Percentiles rank a stretch among this genome's conserved stretches.
Conservation (phyloP, 2,888 invertebrate genomes). For the Chloromyia formosa region DNA sequence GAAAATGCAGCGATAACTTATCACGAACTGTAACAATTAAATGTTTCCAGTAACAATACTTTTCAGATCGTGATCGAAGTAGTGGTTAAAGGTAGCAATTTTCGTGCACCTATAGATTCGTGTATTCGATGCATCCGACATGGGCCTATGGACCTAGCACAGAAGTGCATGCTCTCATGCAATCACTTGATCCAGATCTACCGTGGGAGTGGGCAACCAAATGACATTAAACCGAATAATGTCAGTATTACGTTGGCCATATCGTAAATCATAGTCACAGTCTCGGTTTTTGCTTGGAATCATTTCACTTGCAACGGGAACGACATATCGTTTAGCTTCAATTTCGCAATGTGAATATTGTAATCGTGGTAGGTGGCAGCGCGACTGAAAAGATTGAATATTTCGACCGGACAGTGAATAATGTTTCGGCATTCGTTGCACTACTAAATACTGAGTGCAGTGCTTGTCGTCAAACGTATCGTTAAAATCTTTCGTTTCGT, state of each 20-base stretch:
- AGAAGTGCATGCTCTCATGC: background rate
- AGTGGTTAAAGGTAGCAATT: too few relatives aligned
- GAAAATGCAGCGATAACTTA: too few relatives aligned
- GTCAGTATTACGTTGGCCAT: constrained; percentile 23
- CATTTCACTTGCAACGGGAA: background rate
- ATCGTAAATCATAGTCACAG: constrained; percentile 31
- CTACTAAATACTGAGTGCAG: constrained; percentile 29
- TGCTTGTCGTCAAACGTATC: constrained; percentile 3
- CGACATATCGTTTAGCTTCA: constrained; percentile 27
- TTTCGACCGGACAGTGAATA: constrained; percentile 31
- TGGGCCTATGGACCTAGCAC: too few relatives aligned
- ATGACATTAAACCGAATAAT: constrained; percentile 22
- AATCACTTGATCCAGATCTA: constrained; percentile 15
- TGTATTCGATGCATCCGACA: too few relatives aligned
- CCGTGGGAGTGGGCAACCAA: constrained; percentile 24
- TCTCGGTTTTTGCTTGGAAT: constrained; percentile 5
- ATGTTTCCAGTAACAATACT: too few relatives aligned
- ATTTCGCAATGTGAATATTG: constrained; percentile 36
- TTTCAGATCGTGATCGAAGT: too few relatives aligned
- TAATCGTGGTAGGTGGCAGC: constrained; percentile 29
- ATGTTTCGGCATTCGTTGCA: constrained; percentile 21
- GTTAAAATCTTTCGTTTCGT: constrained; percentile 36
- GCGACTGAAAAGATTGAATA: constrained; percentile 6
- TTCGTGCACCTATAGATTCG: too few relatives aligned
- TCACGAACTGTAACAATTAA: too few relatives aligned